A percentile compares a stretch with the other conserved stretches of the same genome.
Conservation (phyloP, 2,888 invertebrate species). For the Nasonia oneida region DNA sequence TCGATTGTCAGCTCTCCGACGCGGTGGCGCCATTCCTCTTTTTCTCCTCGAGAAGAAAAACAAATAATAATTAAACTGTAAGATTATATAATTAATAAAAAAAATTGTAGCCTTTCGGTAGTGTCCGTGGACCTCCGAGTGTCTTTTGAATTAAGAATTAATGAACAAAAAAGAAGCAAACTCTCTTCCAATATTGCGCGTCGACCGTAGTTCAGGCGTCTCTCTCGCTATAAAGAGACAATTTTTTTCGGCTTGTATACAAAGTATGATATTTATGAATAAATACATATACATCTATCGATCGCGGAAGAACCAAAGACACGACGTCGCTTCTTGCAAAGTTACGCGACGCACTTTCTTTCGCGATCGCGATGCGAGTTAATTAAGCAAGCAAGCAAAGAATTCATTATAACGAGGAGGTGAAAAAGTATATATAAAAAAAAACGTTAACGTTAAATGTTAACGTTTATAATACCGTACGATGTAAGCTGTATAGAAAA, state of each 20-base stretch:
- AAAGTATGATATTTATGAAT: conserved; percentile 31
- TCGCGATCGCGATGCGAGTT: neutral
- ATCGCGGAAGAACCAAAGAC: conserved; percentile 3
- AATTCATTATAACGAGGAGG: conserved; percentile 17
- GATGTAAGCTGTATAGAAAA: conserved; percentile 28
- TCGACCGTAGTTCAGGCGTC: conserved; percentile 50
- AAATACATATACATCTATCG: conserved; percentile 14
- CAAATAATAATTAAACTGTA: conserved; percentile 33
- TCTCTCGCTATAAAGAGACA: conserved; percentile 42
- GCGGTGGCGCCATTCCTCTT: conserved; percentile 9
- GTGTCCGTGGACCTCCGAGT: conserved; percentile 60
- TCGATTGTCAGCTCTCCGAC: conserved; percentile 35
- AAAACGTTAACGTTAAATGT: conserved; percentile 4
- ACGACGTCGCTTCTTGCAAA: neutral
- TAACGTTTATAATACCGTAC: conserved; percentile 45
- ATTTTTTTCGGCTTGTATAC: conserved; percentile 55
- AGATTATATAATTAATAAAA: conserved; percentile 28
- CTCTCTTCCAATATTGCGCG: conserved; percentile 43
- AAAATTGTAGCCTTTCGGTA: conserved; percentile 59
- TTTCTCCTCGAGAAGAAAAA: conserved; percentile 25
- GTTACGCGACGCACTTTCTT: neutral
- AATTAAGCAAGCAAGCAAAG: conserved; percentile 32
- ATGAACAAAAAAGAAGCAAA: conserved; percentile 28
- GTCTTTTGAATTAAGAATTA: conserved; percentile 33
- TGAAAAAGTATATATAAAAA: neutral